phyloP scores from a whole-genome alignment of 2,113 vertebrate genomes.

The Oncorhynchus mykiss region DNA sequence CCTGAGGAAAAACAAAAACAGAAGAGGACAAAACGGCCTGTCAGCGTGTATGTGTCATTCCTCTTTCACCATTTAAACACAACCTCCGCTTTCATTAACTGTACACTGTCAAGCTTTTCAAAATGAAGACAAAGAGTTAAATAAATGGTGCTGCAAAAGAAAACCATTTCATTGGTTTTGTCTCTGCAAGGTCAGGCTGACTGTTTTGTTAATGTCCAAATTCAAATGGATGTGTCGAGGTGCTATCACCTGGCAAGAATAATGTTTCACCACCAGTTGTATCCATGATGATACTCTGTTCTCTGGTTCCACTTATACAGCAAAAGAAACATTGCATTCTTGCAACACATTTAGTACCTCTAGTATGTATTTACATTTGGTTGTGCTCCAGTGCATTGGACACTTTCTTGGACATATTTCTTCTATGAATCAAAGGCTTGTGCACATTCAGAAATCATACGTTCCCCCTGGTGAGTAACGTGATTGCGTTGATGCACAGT shows the following conservation, averaged over 20 bases:
- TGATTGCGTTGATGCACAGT: constrained; percentile 10
- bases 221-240: background rate
- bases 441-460: constrained; percentile 13
- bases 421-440: background rate
- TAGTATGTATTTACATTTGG: too few relatives aligned
- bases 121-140: constrained; percentile 13
- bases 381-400: too few relatives aligned
- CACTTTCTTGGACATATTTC: too few relatives aligned
- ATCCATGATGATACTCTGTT: too few relatives aligned
- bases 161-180: constrained; percentile 27
- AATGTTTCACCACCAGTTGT: too few relatives aligned
- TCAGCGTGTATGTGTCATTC: constrained; percentile 40
- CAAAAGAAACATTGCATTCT: too few relatives aligned
- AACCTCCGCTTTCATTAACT: constrained; percentile 9
- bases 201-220: background rate
- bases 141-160: background rate
- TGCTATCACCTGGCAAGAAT: background rate
- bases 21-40: constrained; percentile 6
- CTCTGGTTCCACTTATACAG: too few relatives aligned
- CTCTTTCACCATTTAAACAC: constrained; percentile 29
- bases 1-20: constrained; percentile 57
- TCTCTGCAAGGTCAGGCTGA: constrained; percentile 36
- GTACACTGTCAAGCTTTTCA: background rate
- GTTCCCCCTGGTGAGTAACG: background rate
- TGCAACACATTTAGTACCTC: too few relatives aligned